phyloP scores from a whole-genome alignment of 2,797 vertebrate species.

The Ispidina lecontei region DNA sequence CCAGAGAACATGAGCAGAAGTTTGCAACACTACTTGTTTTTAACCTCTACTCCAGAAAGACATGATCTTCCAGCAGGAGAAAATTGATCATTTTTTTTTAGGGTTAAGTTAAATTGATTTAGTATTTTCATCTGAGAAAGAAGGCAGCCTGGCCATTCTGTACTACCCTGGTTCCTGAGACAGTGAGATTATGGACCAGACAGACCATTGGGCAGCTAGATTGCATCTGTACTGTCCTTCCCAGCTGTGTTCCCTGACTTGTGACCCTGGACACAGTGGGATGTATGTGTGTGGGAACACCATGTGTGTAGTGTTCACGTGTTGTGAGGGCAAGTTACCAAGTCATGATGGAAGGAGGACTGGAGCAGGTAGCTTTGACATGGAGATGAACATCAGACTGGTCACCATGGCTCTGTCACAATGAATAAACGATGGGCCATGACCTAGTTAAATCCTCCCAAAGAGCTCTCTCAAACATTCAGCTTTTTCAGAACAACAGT shows the following conservation, averaged over 20 bases:
- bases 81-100: slow-evolving; percentile 29
- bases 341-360: neutral
- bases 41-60: neutral
- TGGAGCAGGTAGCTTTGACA: neutral
- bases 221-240: neutral
- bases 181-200: neutral
- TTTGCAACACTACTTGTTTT: neutral
- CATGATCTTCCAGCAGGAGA: neutral
- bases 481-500: neutral
- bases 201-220: neutral
- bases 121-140: neutral
- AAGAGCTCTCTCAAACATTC: neutral
- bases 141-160: neutral
- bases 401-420: neutral
- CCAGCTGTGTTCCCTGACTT: neutral
- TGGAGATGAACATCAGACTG: neutral
- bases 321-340: neutral
- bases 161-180: neutral
- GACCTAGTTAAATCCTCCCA: neutral
- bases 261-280: neutral
- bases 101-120: slow-evolving; percentile 34
- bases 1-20: neutral
- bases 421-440: neutral
- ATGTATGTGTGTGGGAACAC: neutral
- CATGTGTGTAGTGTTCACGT: neutral